These are phyloP conservation scores for Psittacara wagleri DNA, from an alignment of 2,113 vertebrate species.

Conservation along the genomic window DNA sequence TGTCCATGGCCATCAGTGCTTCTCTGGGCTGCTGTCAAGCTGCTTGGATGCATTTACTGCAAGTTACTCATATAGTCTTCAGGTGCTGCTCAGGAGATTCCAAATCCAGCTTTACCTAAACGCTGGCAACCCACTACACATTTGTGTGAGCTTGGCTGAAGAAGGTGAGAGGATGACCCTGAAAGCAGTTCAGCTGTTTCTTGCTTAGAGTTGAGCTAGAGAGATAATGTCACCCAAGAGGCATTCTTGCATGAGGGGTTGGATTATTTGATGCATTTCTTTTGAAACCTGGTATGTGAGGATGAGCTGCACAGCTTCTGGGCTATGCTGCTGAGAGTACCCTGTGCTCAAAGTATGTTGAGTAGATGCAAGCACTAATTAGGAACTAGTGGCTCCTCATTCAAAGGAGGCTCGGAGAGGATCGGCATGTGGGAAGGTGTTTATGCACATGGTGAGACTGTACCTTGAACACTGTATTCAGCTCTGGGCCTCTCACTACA, in stretches of 20 bases:
- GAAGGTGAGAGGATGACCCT: background rate
- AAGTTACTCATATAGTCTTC: background rate
- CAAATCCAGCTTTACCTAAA: background rate
- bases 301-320: background rate
- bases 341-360: background rate
- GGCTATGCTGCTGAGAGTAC: background rate
- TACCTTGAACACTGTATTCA: background rate
- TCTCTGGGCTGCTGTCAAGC: background rate
- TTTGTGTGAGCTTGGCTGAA: background rate
- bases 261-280: background rate
- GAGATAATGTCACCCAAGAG: rapidly evolving
- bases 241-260: background rate
- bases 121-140: rapidly evolving
- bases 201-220: background rate
- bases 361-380: background rate
- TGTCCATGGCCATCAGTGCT: rapidly evolving
- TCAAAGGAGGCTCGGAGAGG: background rate
- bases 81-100: background rate
- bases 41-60: background rate
- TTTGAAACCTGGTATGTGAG: background rate
- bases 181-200: background rate
- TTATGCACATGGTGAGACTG: background rate
- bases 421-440: rapidly evolving
- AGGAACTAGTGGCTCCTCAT: background rate
- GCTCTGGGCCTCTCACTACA: background rate